These are phyloP conservation scores for Athetis lepigone DNA, from an alignment of 2,888 invertebrate species.

Conservation along the genomic window DNA sequence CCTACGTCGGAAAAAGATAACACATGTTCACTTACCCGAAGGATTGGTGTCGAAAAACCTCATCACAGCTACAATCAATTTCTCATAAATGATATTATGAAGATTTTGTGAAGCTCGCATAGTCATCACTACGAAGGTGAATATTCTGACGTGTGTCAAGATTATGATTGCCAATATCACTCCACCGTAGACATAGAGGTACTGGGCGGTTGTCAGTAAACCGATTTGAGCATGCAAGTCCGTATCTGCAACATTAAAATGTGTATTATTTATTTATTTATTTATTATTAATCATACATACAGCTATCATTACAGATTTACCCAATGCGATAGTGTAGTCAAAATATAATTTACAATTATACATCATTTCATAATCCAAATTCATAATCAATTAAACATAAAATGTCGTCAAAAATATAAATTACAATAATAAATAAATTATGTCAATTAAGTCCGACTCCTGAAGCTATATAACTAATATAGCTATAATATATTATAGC, in stretches of 20 bases:
- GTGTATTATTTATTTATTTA: too few relatives aligned
- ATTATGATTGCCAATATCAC: conserved; percentile 82
- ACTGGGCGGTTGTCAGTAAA: conserved; percentile 77
- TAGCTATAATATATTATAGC: too few relatives aligned
- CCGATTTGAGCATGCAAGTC: conserved; percentile 77
- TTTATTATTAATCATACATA: too few relatives aligned
- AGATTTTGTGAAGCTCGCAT: conserved; percentile 92
- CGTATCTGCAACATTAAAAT: conserved; percentile 73
- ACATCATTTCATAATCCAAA: too few relatives aligned
- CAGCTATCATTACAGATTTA: too few relatives aligned
- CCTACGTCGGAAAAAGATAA: neutral
- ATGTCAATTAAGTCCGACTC: too few relatives aligned
- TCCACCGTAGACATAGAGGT: conserved; percentile 78
- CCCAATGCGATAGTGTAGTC: too few relatives aligned
- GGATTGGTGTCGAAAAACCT: conserved; percentile 95
- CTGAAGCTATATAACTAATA: too few relatives aligned
- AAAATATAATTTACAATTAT: too few relatives aligned
- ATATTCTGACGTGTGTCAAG: conserved; percentile 88
- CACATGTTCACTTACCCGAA: conserved; percentile 89
- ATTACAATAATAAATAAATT: too few relatives aligned
- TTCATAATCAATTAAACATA: too few relatives aligned
- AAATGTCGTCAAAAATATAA: too few relatives aligned
- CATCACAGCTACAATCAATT: conserved; percentile 93
- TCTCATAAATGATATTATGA: conserved; percentile 94
- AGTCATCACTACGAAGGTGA: conserved; percentile 91